A percentile compares a stretch with the other conserved stretches of the same genome.
Evolutionary conservation across 2,888 invertebrate genomes (phyloP).

Genomic region (Spodoptera exigua): DNA sequence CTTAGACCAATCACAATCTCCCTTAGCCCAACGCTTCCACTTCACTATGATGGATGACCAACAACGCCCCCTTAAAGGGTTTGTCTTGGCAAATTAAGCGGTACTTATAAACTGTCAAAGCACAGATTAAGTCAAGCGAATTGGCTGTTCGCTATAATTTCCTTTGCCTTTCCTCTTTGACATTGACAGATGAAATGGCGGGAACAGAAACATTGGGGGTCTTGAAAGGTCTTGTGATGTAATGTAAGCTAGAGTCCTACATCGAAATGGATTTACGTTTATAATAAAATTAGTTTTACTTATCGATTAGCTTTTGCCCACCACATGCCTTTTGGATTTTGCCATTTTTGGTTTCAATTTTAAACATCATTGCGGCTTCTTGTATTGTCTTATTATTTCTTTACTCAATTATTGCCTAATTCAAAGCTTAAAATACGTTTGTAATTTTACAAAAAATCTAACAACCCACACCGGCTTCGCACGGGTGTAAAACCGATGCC

Average conservation of each 20-base stretch:
- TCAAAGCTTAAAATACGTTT: too few species aligned
- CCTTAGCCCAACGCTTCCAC: conserved; percentile 33
- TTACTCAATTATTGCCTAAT: too few species aligned
- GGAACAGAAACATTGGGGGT: conserved; percentile 42
- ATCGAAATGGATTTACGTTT: conserved; percentile 38
- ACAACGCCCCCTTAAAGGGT: conserved; percentile 56
- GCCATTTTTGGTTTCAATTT: too few species aligned
- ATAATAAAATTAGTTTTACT: too few species aligned
- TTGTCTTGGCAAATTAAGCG: conserved; percentile 63
- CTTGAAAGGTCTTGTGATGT: conserved; percentile 45
- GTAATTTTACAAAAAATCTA: too few species aligned
- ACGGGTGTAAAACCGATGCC: too few species aligned
- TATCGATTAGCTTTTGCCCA: too few species aligned
- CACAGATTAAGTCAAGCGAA: conserved; percentile 54
- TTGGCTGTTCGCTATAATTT: conserved; percentile 53
- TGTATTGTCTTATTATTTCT: too few species aligned
- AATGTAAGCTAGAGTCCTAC: conserved; percentile 24
- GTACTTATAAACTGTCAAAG: conserved; percentile 60
- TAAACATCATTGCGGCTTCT: too few species aligned
- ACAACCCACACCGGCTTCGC: too few species aligned
- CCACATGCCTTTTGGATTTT: too few species aligned
- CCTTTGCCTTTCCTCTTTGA: conserved; percentile 37
- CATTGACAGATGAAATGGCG: conserved; percentile 51
- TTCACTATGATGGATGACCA: conserved; percentile 65
- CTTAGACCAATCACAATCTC: conserved; percentile 14